These are phyloP conservation scores for Procambarus virginalis DNA, from an alignment of 1,140 invertebrate genomes.

Conservation along the genomic window DNA sequence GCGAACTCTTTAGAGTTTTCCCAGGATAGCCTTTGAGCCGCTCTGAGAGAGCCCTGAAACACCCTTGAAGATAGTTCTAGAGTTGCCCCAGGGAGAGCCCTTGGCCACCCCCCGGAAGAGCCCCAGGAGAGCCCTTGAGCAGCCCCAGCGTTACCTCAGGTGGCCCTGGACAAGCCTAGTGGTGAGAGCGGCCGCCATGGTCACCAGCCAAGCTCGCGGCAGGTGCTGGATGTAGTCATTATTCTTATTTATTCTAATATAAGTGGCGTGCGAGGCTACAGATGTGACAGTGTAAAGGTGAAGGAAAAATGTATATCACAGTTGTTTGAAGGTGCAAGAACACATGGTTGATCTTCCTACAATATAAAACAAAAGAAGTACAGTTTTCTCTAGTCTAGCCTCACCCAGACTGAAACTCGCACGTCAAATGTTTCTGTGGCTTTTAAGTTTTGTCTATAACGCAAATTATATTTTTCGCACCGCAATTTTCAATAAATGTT, in stretches of 20 bases:
- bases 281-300: background rate
- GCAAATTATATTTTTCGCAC: background rate
- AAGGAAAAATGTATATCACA: no score
- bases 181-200: background rate
- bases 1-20: background rate
- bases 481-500: background rate
- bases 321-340: background rate
- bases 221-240: conserved; percentile 9
- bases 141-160: background rate
- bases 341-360: background rate
- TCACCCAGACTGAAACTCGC: no score
- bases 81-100: no score
- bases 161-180: background rate
- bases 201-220: background rate
- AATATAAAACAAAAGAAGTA: no score
- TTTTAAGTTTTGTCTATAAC: background rate
- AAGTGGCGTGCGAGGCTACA: background rate
- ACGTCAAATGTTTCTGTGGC: background rate
- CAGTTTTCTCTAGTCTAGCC: no score
- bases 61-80: no score
- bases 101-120: background rate
- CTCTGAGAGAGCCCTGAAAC: background rate
- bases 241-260: conserved; percentile 17
- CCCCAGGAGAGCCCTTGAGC: background rate
- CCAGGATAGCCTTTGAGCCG: background rate